A percentile compares a stretch with the other conserved stretches of the same genome.
Conservation (phyloP, 1,140 invertebrate species). For the Cydia amplana region DNA sequence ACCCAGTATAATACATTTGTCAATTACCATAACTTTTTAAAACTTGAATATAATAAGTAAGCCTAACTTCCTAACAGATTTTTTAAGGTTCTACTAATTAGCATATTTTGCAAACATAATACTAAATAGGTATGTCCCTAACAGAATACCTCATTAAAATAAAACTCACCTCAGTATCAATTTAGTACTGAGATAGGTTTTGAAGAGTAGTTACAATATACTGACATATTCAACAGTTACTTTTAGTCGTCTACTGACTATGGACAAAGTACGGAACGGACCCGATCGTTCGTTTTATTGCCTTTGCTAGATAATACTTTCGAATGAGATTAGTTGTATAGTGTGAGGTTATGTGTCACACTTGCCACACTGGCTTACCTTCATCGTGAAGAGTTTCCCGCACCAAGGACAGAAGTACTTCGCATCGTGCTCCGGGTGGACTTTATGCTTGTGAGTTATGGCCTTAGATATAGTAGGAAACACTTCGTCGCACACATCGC, state of each 20-base stretch:
- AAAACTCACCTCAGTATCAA: conserved; percentile 7
- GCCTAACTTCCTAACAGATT: too few relatives aligned
- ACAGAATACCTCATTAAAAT: conserved; percentile 1
- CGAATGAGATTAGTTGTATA: neutral
- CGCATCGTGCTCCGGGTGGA: conserved; percentile 82
- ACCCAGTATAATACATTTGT: too few relatives aligned
- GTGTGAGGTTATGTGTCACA: conserved; percentile 19
- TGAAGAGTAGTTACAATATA: neutral
- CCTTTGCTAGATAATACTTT: conserved; percentile 23
- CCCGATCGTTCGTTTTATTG: conserved; percentile 8
- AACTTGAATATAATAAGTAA: too few relatives aligned
- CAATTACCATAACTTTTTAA: too few relatives aligned
- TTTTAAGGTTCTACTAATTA: too few relatives aligned
- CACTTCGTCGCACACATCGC: conserved; percentile 82
- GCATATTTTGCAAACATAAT: neutral
- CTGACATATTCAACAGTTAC: neutral
- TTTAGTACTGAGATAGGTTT: neutral
- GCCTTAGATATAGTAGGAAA: conserved; percentile 83
- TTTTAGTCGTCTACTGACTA: neutral
- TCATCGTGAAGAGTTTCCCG: conserved; percentile 85
- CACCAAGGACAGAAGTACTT: conserved; percentile 85
- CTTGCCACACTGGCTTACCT: conserved; percentile 70
- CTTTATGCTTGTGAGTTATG: conserved; percentile 84
- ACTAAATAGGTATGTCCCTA: neutral
- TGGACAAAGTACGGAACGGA: neutral